Conservation (phyloP, 2,888 invertebrate genomes). For the Pecten maximus region DNA sequence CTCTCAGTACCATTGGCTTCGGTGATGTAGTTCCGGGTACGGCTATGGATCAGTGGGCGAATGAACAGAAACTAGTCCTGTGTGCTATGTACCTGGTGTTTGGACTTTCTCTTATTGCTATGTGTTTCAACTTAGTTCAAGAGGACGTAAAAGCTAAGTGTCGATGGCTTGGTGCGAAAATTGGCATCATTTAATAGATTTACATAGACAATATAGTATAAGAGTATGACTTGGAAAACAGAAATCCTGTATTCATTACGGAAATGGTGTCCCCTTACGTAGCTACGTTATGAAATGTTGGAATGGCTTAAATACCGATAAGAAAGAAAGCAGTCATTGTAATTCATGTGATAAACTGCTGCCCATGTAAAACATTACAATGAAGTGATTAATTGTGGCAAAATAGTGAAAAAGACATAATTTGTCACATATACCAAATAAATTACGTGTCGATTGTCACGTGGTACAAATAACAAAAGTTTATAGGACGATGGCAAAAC, state of each 20-base stretch:
- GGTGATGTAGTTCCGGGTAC: slow-evolving; percentile 80
- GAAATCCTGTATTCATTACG: too few relatives aligned
- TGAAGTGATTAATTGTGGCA: too few relatives aligned
- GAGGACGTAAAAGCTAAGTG: slow-evolving; percentile 83
- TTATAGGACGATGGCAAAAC: not conserved
- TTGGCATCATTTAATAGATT: slow-evolving; percentile 76
- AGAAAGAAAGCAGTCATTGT: not conserved
- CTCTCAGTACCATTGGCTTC: slow-evolving; percentile 82
- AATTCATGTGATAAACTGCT: too few relatives aligned
- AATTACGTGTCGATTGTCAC: not conserved
- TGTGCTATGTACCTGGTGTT: slow-evolving; percentile 82
- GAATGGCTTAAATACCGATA: not conserved
- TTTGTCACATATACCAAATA: not conserved
- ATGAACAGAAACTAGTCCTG: slow-evolving; percentile 78
- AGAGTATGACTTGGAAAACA: not conserved
- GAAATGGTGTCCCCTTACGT: too few relatives aligned
- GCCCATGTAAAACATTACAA: too few relatives aligned
- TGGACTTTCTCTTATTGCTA: slow-evolving; percentile 83
- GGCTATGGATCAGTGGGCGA: slow-evolving; percentile 73
- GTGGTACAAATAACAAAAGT: not conserved
- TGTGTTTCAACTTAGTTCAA: slow-evolving; percentile 83
- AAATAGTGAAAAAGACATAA: too few relatives aligned
- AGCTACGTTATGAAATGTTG: not conserved
- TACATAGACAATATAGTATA: not conserved
- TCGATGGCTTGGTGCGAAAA: slow-evolving; percentile 80